These are phyloP conservation scores for Leptopterna dolabrata DNA, from an alignment of 2,888 invertebrate genomes.

Conservation along the genomic window DNA sequence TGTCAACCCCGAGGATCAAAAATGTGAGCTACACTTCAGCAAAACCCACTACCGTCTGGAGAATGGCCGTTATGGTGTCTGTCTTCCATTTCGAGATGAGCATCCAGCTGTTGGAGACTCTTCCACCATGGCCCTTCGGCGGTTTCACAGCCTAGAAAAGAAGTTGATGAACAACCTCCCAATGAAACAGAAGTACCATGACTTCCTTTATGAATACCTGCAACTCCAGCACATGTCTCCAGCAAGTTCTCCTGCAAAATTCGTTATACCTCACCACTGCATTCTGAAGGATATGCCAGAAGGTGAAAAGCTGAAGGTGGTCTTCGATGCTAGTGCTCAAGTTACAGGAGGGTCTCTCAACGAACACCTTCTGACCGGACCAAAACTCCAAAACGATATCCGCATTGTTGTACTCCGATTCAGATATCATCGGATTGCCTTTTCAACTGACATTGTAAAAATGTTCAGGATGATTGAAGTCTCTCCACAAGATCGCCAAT, in stretches of 20 bases:
- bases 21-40: slow-evolving; percentile 48
- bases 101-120: slow-evolving; percentile 33
- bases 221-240: slow-evolving; percentile 60
- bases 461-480: slow-evolving; percentile 21
- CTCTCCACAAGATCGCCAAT: too few species aligned
- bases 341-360: slow-evolving; percentile 28
- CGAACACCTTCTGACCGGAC: slow-evolving; percentile 18
- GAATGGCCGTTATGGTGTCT: slow-evolving; percentile 46
- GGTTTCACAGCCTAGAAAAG: slow-evolving; percentile 48
- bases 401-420: not conserved
- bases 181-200: slow-evolving; percentile 44
- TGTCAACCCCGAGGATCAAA: not conserved
- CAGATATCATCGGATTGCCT: not conserved
- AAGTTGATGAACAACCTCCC: not conserved
- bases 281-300: not conserved
- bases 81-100: slow-evolving; percentile 31
- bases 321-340: slow-evolving; percentile 30
- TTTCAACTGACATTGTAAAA: slow-evolving; percentile 31
- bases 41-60: slow-evolving; percentile 31
- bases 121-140: not conserved
- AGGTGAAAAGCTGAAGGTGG: slow-evolving; percentile 8
- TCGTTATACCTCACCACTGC: slow-evolving; percentile 22
- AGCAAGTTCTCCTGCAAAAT: not conserved
- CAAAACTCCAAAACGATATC: slow-evolving; percentile 40
- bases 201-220: slow-evolving; percentile 61